Percentiles rank a stretch among this genome's conserved stretches.
Conservation (phyloP, 2,888 invertebrate species). For the Melinaea menophilus region DNA sequence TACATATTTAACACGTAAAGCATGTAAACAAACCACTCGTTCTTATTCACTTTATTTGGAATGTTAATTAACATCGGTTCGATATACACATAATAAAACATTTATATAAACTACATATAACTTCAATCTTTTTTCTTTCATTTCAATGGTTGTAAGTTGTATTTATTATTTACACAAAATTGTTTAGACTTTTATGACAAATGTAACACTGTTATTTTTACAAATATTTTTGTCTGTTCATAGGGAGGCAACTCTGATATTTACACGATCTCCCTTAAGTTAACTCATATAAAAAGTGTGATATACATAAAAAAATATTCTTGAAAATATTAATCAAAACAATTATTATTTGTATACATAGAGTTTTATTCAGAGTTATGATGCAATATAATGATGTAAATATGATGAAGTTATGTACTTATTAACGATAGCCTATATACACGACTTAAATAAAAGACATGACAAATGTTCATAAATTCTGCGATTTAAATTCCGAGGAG, state of each 20-base stretch:
- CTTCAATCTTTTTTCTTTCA: too few relatives aligned
- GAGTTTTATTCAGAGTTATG: background rate
- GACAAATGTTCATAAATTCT: slow-evolving; percentile 33
- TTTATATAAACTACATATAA: too few relatives aligned
- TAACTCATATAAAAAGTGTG: background rate
- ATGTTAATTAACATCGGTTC: too few relatives aligned
- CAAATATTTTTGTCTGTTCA: too few relatives aligned
- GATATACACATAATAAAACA: too few relatives aligned
- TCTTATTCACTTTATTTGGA: too few relatives aligned
- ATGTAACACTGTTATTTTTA: slow-evolving; percentile 25
- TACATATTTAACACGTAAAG: too few relatives aligned
- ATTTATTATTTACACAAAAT: slow-evolving; percentile 5
- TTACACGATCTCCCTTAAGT: slow-evolving; percentile 11
- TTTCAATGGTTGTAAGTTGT: background rate
- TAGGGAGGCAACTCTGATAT: too few relatives aligned
- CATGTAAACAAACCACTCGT: too few relatives aligned
- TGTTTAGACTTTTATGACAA: slow-evolving; percentile 11
- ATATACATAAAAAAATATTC: background rate
- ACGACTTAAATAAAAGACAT: slow-evolving; percentile 13
- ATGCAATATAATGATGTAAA: background rate
- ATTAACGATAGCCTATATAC: too few relatives aligned
- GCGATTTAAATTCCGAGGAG: slow-evolving; percentile 45
- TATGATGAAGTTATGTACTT: background rate
- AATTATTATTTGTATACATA: too few relatives aligned
- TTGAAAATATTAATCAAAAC: background rate